These are phyloP conservation scores for Theretra japonica DNA, from an alignment of 2,888 invertebrate species.

Conservation along the genomic window DNA sequence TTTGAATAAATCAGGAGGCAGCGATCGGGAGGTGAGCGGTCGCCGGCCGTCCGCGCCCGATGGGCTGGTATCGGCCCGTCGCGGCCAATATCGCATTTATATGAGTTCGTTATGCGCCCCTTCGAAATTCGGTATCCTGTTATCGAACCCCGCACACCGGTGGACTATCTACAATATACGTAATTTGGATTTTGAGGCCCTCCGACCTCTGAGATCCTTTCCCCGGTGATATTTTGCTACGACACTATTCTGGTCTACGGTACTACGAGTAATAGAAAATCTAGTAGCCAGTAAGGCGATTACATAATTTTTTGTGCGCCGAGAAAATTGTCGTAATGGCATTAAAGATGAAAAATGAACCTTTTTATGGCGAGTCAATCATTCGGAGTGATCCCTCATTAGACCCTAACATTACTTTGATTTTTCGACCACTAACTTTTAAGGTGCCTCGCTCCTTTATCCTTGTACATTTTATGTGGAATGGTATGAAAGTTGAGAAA, in stretches of 20 bases:
- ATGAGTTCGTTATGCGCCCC: conserved; percentile 63
- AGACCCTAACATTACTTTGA: conserved; percentile 39
- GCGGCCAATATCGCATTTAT: conserved; percentile 66
- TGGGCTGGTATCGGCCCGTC: conserved; percentile 41
- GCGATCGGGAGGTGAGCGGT: conserved; percentile 58
- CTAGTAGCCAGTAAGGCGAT: conserved; percentile 3
- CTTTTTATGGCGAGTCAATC: conserved; percentile 31
- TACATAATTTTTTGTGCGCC: conserved; percentile 1
- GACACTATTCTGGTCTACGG: conserved; percentile 17
- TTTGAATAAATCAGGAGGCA: conserved; percentile 67
- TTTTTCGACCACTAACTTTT: conserved; percentile 33
- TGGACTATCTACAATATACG: conserved; percentile 42
- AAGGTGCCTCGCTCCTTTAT: conserved; percentile 17
- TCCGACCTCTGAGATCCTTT: conserved; percentile 51
- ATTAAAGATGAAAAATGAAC: conserved; percentile 27
- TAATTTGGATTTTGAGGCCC: conserved; percentile 55
- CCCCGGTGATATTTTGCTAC: conserved; percentile 32
- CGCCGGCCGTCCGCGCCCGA: conserved; percentile 25
- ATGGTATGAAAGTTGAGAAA: conserved; percentile 43
- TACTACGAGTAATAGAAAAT: conserved; percentile 20
- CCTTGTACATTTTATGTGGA: conserved; percentile 36
- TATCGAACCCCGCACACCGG: conserved; percentile 51
- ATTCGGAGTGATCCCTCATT: conserved; percentile 41
- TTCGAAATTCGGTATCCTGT: conserved; percentile 49
- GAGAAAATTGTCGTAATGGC: conserved; percentile 5